Evolutionary conservation across 2,113 vertebrate genomes (phyloP), one percentile per base, ranked within the genome.

Genomic region (Etheostoma spectabile): DNA sequence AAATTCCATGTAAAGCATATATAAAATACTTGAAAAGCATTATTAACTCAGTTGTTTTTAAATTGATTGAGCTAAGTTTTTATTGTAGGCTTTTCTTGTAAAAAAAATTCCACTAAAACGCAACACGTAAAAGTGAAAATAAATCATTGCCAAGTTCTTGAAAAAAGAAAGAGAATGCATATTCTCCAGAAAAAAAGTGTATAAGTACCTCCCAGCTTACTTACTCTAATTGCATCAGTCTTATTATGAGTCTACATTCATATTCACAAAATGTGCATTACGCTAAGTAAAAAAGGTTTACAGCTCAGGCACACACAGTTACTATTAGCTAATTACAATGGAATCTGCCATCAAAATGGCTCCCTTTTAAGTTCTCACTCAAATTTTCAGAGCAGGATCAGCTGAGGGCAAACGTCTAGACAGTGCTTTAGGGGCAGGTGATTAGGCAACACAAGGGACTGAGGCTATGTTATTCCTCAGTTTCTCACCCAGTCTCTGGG

Each of bases 341-440:
- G 55, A 61, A 65, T 79, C 21, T 79, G 57, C 59, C 16, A 48
- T 57, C 65, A 82, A 81, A 82, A 78, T 71, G 67, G 60, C n/a
- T 80, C 27, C 38, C 74, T 83, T 90, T 91, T 62, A 84, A 83
- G 70, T 79, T 76, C 67, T 49, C 77, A 12, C 55, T 74, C 64
- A 86, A 88, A 88, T 61, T 86, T 91, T 80, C 66, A 76, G 62
- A 24, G 48, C 6, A 3, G 49, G 35, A 79, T 85, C 61, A 68
- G 69, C 80, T 86, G 66, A 73, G 85, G 81, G 88, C 71, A 86
- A 88, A 76, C 16, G 72, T 86, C 88, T 86, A 89, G 84, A 92
- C 86, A 3, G 56, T n/a, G 70, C 80, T 89, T 38, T 80, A 75
- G 78, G 82, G 84, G 79, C 83, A 89, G 77, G 80, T 90, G 91